A percentile compares a stretch with the other conserved stretches of the same genome.
Conservation (phyloP, 2,888 invertebrate genomes). For the Ormyrus nitidulus region DNA sequence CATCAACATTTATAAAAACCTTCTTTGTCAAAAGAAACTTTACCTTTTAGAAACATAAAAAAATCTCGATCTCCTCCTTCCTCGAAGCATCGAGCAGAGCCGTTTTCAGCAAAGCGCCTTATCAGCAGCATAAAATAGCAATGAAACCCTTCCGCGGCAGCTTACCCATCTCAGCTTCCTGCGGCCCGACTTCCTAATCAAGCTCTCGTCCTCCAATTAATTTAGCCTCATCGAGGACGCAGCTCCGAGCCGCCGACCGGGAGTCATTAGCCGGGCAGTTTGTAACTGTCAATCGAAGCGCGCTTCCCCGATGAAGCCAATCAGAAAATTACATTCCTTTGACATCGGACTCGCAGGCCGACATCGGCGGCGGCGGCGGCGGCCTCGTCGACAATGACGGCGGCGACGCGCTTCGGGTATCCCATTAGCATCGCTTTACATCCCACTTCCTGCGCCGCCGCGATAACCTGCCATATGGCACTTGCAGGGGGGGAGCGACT, state of each 20-base stretch:
- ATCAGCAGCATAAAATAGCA: neutral
- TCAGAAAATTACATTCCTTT: constrained; percentile 55
- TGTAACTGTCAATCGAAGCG: constrained; percentile 25
- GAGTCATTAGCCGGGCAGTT: constrained; percentile 10
- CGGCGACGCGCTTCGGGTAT: constrained; percentile 43
- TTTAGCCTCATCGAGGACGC: neutral
- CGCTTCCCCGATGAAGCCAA: constrained; percentile 44
- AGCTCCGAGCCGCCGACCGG: neutral
- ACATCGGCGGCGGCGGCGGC: neutral
- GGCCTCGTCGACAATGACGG: constrained; percentile 4
- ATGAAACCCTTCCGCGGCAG: neutral
- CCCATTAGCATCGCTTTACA: constrained; percentile 64
- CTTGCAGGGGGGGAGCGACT: constrained; percentile 52
- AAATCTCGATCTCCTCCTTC: too few species aligned
- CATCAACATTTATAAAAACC: too few species aligned
- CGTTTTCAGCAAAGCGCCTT: neutral
- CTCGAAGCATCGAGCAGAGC: too few species aligned
- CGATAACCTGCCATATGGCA: constrained; percentile 67
- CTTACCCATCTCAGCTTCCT: neutral
- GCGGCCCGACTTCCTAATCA: neutral
- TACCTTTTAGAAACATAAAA: too few species aligned
- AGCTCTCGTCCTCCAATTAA: neutral
- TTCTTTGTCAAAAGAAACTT: too few species aligned
- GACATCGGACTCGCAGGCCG: constrained; percentile 45
- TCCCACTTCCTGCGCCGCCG: constrained; percentile 61